Evolutionary conservation across 2,888 invertebrate species (phyloP), one percentile per base, ranked within the genome.

Genomic region (Cataglyphis rosenhaueri): DNA sequence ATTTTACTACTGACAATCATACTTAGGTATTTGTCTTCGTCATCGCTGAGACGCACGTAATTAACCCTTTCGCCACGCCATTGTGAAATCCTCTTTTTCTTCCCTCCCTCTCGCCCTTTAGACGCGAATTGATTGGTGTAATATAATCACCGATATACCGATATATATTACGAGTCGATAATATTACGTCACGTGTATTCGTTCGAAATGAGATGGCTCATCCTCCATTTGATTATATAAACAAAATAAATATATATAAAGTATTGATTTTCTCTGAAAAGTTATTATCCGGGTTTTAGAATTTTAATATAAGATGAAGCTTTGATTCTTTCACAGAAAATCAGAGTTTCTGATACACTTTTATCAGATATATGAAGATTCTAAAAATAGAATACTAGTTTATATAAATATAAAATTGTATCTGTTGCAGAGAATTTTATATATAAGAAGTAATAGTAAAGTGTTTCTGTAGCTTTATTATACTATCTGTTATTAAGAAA

Each of bases 21-120:
- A 70, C 83, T 32, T 68, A 78, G 75, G 65, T 66, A 84, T 76
- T 62, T 71, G 59, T 84, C 83, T 84, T 71, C 83, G 78, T 84
- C 83, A 74, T 78, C 78, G 65, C 65, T 65, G 74, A 75, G 84
- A 82, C 48, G 68, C 66, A 52, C 68, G 79, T 86, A 86, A 86
- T 85, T 86, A 86, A 73, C 70, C 73, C 79, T 83, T 86, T 86
- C 86, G 86, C 35, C 85, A 81, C 85, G 86, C 78, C 59, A 61
- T 59, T 59, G 32, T 25, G 18, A 12, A 35, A 25, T 44, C 70
- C 59, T 61, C 62, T 74, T 59, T 44, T 25, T 38, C n/a, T 66
- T 10, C 25, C 6, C 8, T 52, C 10, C 12, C 48, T 5, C n/a
- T 48, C 18, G 1, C 8, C 15, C 48, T 52, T 25, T n/a, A 71